Evolutionary conservation across 2,113 vertebrate species (phyloP).

Genomic region (Petrocephalus microphthalmus): DNA sequence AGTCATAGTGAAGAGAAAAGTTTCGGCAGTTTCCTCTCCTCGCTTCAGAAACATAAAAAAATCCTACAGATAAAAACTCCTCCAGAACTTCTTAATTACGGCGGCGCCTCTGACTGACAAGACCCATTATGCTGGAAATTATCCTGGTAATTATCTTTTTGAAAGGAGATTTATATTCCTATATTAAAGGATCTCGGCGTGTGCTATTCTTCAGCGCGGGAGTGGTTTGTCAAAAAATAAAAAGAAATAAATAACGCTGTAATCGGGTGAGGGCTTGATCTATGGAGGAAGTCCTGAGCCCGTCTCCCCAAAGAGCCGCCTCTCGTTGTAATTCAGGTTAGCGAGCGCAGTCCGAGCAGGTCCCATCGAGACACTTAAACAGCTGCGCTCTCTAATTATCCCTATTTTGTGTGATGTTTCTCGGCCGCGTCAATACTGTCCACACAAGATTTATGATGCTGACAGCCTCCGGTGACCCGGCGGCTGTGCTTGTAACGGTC

Average conservation of each 20-base stretch:
- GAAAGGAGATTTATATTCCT: constrained; percentile 62
- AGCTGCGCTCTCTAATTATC: constrained; percentile 32
- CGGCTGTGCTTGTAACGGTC: constrained; percentile 3
- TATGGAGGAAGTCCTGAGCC: constrained; percentile 30
- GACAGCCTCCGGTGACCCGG: constrained; percentile 11
- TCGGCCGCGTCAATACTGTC: constrained; percentile 20
- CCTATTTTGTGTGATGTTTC: constrained; percentile 31
- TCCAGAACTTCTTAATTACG: constrained; percentile 57
- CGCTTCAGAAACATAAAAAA: constrained; percentile 41
- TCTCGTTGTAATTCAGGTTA: constrained; percentile 37
- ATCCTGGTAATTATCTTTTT: constrained; percentile 65
- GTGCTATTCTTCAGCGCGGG: constrained; percentile 33
- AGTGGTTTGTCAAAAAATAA: constrained; percentile 51
- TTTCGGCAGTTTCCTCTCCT: constrained; percentile 29
- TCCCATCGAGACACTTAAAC: constrained; percentile 27
- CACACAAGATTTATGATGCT: constrained; percentile 12
- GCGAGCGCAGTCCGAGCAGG: constrained; percentile 23
- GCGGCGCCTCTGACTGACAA: constrained; percentile 62
- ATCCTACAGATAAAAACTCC: constrained; percentile 42
- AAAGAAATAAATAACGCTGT: constrained; percentile 30
- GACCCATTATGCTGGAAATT: constrained; percentile 69
- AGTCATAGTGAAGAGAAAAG: constrained; percentile 30
- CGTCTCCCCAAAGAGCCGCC: constrained; percentile 36
- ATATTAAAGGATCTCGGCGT: constrained; percentile 43
- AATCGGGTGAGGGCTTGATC: constrained; percentile 45